phyloP scores from a whole-genome alignment of 2,113 vertebrate species.

The Penelope pileata region DNA sequence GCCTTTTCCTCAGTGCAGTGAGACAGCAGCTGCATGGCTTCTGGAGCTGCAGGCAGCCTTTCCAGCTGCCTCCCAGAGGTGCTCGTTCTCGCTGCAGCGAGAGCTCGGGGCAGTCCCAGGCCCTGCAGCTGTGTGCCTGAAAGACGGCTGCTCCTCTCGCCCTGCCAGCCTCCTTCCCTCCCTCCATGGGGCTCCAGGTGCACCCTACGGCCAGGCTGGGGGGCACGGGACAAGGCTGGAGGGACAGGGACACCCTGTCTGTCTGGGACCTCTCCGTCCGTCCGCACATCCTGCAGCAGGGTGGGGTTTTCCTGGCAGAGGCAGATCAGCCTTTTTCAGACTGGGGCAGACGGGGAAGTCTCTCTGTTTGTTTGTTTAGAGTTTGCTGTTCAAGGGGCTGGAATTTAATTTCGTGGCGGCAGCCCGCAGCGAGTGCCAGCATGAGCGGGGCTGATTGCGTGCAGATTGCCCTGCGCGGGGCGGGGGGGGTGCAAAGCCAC shows the following conservation, averaged over 20 bases:
- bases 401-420: background rate
- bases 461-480: background rate
- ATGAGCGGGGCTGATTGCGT: background rate
- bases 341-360: background rate
- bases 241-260: background rate
- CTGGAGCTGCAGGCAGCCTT: background rate
- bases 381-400: constrained; percentile 18
- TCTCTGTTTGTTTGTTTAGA: constrained; percentile 42
- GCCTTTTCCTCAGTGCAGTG: background rate
- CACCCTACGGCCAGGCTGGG: background rate
- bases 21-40: rapidly evolving
- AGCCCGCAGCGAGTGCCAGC: background rate
- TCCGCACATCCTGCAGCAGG: rapidly evolving
- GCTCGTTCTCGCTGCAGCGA: background rate
- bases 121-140: background rate
- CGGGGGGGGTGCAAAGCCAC: background rate
- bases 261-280: background rate
- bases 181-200: background rate
- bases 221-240: background rate
- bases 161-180: background rate
- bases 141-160: background rate
- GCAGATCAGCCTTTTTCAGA: background rate
- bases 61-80: background rate
- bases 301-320: background rate
- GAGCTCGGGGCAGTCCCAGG: background rate